Base-by-base conservation (phyloP, 2,888 invertebrate species). In the Cylloceria caligata region DNA sequence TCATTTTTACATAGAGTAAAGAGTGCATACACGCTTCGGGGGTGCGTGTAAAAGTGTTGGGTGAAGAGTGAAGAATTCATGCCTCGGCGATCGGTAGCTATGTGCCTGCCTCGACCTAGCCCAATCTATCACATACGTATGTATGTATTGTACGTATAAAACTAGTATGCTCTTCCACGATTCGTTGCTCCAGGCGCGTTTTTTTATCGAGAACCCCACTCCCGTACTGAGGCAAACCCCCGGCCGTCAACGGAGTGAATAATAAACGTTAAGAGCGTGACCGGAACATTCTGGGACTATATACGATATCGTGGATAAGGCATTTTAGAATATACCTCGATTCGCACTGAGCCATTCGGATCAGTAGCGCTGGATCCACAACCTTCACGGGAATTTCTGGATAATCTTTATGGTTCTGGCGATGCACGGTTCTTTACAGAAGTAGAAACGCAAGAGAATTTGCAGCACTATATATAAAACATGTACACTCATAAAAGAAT, bases 261-360 rank as follows among this genome's bases (percentile, higher is more conserved):
- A 81, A 85, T 83, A 82, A 86, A 83, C 83, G 79, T 81, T 81
- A 49, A 27, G 69, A 80, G 81, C 81, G 84, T 80, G 83, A 86
- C 83, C 76, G 68, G 47, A 67, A 69, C 62, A 67, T 34, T 42
- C 9, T 36, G 21, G 36, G 65, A 11, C 19, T 62, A 16, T n/a
- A n/a, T 19, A 34, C 45, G 19, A n/a, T 60, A 34, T 34, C 13
- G 7, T 39, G 13, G 42, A 65, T 21, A 39, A 64, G 16, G 30
- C 45, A 60, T 67, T 45, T 27, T 27, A 30, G 5, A 52, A 55
- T 47, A 27, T 30, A 67, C 16, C 34, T 60, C 34, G 60, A 19
- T 7, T 19, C 13, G 30, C 30, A 30, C 55, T 27, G 55, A 57
- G 30, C 30, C 16, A 16, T 30, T 57, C 30, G 16, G 30, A 57